Base-by-base conservation (phyloP, 2,113 vertebrate genomes). In the Stigmatopora argus region DNA sequence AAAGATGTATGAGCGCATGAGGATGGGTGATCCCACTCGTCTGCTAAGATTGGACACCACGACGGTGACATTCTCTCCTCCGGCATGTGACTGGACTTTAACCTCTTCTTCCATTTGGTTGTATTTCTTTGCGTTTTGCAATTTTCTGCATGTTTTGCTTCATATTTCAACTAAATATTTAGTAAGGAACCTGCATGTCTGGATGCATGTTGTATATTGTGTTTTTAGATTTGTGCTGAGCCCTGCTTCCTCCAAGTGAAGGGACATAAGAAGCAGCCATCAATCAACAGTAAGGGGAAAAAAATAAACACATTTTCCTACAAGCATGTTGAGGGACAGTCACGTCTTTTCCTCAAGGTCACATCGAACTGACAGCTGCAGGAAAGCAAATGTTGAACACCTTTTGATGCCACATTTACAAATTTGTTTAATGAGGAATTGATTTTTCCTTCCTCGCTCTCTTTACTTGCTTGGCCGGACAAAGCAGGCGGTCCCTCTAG, bases 361-460 rank as follows among this genome's bases (percentile, higher is more conserved):
- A 51, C 83, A 65, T 82, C 77, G 75, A 71, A 45, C 81, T 75
- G 85, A 85, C 84, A 76, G 80, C 86, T 56, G 72, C 63, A 74
- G 75, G 75, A 83, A 75, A 78, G 81, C 74, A 88, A 88, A 88
- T 86, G 86, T 86, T 84, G 83, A 83, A 85, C 86, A 87, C 81
- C 84, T 83, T 86, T 85, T 83, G 83, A 87, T 74, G 83, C 83
- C 83, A 79, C 84, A 78, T 83, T 87, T 86, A 83, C 85, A 87
- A 86, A 90, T 90, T 88, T 85, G 73, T 78, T 79, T 90, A 89
- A 90, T 87, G 84, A 91, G 88, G 80, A 85, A 88, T 89, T 88
- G 84, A 87, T 88, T 87, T 61, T 85, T 75, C 84, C 49, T 80
- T 69, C 63, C 66, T 73, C 34, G 61, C 38, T 34, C 31, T 56